These are phyloP conservation scores for Andrena hattorfiana DNA, from an alignment of 2,888 invertebrate genomes.

Conservation along the genomic window DNA sequence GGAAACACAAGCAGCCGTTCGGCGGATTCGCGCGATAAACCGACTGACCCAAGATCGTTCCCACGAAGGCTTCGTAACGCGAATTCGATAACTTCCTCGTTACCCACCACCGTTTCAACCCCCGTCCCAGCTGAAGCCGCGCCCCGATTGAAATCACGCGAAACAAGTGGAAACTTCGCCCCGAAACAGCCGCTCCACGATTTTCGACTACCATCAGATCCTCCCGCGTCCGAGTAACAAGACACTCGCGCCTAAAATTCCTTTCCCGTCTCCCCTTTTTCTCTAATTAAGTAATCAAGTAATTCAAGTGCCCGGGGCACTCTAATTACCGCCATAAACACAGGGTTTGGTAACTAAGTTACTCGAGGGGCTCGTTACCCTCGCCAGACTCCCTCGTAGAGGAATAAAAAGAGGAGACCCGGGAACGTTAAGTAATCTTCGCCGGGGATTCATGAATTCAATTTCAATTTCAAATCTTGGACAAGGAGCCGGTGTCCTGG, in stretches of 20 bases:
- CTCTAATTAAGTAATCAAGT: not conserved
- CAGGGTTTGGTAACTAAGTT: conserved; percentile 28
- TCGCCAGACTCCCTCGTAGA: not conserved
- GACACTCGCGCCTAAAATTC: too few species aligned
- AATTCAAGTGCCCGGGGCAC: not conserved
- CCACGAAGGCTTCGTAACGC: conserved; percentile 27
- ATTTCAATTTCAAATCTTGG: conserved; percentile 30
- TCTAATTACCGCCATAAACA: conserved; percentile 24
- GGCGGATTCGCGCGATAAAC: conserved; percentile 38
- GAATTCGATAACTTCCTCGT: conserved; percentile 13
- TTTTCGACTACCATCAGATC: too few species aligned
- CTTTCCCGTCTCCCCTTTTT: not conserved
- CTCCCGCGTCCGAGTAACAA: too few species aligned
- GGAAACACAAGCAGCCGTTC: conserved; percentile 36
- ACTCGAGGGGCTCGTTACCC: conserved; percentile 20
- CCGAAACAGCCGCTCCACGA: too few species aligned
- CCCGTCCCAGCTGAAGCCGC: not conserved
- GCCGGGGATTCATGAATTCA: conserved; percentile 11
- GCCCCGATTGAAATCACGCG: not conserved
- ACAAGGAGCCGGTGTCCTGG: conserved; percentile 3
- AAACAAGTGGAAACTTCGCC: too few species aligned
- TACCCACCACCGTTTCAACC: not conserved
- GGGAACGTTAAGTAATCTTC: conserved; percentile 13
- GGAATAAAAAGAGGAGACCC: not conserved
- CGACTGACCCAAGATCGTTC: conserved; percentile 5